Percentiles rank a stretch among this genome's conserved stretches.
Evolutionary conservation across 2,888 invertebrate species (phyloP).

Genomic region (Hyles lineata): DNA sequence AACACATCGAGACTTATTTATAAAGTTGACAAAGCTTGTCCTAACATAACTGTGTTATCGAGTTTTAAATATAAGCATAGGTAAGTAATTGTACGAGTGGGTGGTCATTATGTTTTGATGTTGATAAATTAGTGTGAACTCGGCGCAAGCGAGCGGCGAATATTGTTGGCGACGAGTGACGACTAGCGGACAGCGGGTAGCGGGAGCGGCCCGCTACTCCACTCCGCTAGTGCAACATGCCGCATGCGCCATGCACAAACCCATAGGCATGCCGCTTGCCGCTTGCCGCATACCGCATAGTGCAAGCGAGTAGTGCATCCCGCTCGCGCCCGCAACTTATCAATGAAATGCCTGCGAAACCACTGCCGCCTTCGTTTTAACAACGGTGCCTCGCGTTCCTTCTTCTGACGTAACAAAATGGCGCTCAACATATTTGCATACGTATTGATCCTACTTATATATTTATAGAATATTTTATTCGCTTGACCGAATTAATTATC

Average conservation of each 20-base stretch:
- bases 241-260: constrained; percentile 26
- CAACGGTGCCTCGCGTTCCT: constrained; percentile 76
- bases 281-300: constrained; percentile 34
- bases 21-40: constrained; percentile 46
- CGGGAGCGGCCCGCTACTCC: constrained; percentile 34
- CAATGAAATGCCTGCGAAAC: constrained; percentile 78
- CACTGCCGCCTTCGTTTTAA: constrained; percentile 56
- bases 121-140: constrained; percentile 44
- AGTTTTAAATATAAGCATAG: constrained; percentile 25
- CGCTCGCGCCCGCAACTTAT: constrained; percentile 76
- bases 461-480: constrained; percentile 34
- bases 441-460: constrained; percentile 52
- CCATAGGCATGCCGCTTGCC: constrained; percentile 39
- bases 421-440: constrained; percentile 55
- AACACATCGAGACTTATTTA: constrained; percentile 46
- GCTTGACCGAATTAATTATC: constrained; percentile 13
- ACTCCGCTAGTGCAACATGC: constrained; percentile 23
- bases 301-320: constrained; percentile 66
- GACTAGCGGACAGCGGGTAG: constrained; percentile 29
- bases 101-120: constrained; percentile 41
- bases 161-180: constrained; percentile 50
- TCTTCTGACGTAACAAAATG: constrained; percentile 79
- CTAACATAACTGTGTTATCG: constrained; percentile 47
- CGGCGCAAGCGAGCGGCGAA: constrained; percentile 39
- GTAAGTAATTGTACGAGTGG: constrained; percentile 33